Conservation (phyloP, 2,113 vertebrate species). For the Papio anubis region DNA sequence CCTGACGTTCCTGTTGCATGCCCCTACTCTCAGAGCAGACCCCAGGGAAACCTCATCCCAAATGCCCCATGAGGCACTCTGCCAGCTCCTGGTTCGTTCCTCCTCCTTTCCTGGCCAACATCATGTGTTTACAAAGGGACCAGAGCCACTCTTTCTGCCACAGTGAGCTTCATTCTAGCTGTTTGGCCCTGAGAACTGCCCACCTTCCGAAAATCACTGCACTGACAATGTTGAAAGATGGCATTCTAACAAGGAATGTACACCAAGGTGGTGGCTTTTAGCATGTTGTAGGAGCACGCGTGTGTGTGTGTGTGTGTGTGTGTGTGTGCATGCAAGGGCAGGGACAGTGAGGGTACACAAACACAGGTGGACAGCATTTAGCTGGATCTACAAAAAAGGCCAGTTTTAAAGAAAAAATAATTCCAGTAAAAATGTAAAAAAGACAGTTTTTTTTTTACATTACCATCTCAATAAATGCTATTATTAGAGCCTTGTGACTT, state of each 20-base stretch:
- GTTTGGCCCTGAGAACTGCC: background rate
- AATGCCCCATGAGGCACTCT: background rate
- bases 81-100: too few relatives aligned
- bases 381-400: background rate
- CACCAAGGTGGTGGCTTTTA: background rate
- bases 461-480: background rate
- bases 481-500: background rate
- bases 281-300: background rate
- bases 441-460: background rate
- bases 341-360: background rate
- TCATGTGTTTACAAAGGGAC: background rate
- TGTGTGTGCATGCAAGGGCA: rapidly evolving
- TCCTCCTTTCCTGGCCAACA: background rate
- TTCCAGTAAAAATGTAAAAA: background rate
- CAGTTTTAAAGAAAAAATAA: background rate
- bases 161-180: background rate
- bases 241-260: background rate
- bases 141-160: background rate
- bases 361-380: background rate
- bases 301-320: background rate
- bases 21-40: background rate
- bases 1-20: background rate
- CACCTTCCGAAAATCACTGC: background rate
- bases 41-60: background rate
- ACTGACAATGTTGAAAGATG: background rate